Conservation (phyloP, 2,113 vertebrate species). For the Atrichornis clamosus region DNA sequence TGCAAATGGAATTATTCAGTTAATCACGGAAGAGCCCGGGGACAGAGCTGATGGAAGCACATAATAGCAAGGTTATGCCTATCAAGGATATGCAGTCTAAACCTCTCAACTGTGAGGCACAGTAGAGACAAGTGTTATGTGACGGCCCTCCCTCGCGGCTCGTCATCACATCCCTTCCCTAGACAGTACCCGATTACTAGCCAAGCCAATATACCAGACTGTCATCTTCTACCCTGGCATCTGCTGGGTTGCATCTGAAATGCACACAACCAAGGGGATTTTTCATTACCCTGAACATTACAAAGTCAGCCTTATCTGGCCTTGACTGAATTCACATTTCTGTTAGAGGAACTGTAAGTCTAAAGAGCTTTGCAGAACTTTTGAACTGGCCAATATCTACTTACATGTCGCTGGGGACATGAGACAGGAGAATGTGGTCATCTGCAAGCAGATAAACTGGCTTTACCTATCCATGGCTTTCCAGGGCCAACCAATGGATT, state of each 20-base stretch:
- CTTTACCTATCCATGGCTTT: background rate
- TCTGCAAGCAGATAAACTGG: background rate
- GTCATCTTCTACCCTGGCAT: background rate
- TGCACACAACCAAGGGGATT: background rate
- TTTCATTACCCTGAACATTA: background rate
- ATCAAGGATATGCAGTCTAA: background rate
- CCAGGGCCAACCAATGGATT: background rate
- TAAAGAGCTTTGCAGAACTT: background rate
- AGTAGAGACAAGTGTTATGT: background rate
- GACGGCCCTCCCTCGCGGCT: background rate
- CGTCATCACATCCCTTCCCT: background rate
- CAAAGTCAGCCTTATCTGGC: background rate
- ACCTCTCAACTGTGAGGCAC: background rate
- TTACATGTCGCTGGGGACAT: background rate
- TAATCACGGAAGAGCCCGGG: background rate
- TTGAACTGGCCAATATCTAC: background rate
- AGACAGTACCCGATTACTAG: background rate
- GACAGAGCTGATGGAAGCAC: background rate
- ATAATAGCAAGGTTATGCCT: background rate
- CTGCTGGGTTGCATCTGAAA: background rate
- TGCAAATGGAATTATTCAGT: conserved; percentile 39
- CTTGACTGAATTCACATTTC: background rate
- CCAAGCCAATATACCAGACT: background rate
- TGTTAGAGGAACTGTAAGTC: background rate
- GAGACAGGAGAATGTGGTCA: background rate